Evolutionary conservation across 2,888 invertebrate species (phyloP), one percentile per base, ranked within the genome.

Genomic region (Phyllotreta cruciferae): DNA sequence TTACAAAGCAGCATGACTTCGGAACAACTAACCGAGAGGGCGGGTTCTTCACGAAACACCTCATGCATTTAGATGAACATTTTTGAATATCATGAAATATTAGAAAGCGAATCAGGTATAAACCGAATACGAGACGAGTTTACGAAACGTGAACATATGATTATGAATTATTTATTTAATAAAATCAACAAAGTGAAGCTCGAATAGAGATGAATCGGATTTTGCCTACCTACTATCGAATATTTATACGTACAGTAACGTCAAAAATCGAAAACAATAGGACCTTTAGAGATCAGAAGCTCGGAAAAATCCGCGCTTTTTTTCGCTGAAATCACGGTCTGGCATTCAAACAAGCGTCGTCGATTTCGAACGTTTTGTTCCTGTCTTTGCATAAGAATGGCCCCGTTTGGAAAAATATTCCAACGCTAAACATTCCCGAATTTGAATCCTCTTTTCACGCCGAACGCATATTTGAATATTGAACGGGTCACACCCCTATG

Each of bases 381-480:
- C 75, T 74, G 76, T 75, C 75, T 78, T 77, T 78, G 78, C 77
- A 78, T 78, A 75, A 75, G 76, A 78, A 78, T 77, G 70, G 74
- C 72, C 71, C 76, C 70, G 74, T 77, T 77, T 74, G 74, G 24
- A 24, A 24, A 72, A 77, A 73, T 75, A 74, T 75, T 75, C 73
- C 74, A 3, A 74, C 71, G 74, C 74, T 75, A 74, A 75, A 75
- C 74, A 74, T 75, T 75, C 74, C 24, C 72, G 73, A 76, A 74
- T 76, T 75, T 72, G 75, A 73, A 74, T 74, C 74, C 24, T 74
- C 68, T 70, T 72, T 72, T 72, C 45, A 71, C 72, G 70, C 72
- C 67, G 72, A 72, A 71, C 71, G 73, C 71, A 71, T 74, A 76
- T 74, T 74, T 74, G 73, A 75, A 76, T 76, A 75, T 74, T 73